phyloP scores from a whole-genome alignment of 2,888 invertebrate species.

The Hecatera dysodea region DNA sequence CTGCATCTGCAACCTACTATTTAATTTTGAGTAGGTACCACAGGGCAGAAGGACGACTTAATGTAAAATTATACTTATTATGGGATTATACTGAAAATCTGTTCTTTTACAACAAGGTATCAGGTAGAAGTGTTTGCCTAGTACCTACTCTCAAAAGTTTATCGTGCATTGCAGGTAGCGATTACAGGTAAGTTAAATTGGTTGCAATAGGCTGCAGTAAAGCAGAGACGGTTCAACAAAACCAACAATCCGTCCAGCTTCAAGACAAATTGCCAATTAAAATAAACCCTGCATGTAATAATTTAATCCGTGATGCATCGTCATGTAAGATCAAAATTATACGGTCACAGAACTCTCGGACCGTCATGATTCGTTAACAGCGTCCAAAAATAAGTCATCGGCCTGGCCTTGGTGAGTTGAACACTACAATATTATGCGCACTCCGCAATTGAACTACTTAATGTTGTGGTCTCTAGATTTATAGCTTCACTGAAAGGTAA shows the following conservation, averaged over 20 bases:
- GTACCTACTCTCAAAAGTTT: background rate
- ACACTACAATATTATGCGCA: slow-evolving; percentile 42
- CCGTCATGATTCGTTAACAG: slow-evolving; percentile 60
- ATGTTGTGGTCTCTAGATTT: slow-evolving; percentile 27
- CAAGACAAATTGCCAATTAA: slow-evolving; percentile 12
- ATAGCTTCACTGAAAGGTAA: slow-evolving; percentile 26
- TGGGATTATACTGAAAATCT: background rate
- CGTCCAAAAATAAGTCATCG: slow-evolving; percentile 63
- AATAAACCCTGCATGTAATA: slow-evolving; percentile 24
- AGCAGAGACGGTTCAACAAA: background rate
- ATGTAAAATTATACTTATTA: background rate
- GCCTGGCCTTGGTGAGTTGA: slow-evolving; percentile 57
- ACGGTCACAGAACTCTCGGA: slow-evolving; percentile 51
- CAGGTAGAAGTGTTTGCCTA: background rate
- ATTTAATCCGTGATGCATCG: slow-evolving; percentile 21
- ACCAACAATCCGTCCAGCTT: background rate
- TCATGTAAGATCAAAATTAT: slow-evolving; percentile 45
- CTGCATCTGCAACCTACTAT: background rate
- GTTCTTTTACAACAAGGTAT: background rate
- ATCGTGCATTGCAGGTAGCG: background rate
- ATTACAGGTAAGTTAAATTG: background rate
- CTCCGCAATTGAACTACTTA: slow-evolving; percentile 22
- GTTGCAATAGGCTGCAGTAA: background rate
- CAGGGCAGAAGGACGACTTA: background rate
- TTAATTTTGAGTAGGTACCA: background rate